phyloP scores from a whole-genome alignment of 2,797 vertebrate genomes.

The Hapalemur alaotrensis region DNA sequence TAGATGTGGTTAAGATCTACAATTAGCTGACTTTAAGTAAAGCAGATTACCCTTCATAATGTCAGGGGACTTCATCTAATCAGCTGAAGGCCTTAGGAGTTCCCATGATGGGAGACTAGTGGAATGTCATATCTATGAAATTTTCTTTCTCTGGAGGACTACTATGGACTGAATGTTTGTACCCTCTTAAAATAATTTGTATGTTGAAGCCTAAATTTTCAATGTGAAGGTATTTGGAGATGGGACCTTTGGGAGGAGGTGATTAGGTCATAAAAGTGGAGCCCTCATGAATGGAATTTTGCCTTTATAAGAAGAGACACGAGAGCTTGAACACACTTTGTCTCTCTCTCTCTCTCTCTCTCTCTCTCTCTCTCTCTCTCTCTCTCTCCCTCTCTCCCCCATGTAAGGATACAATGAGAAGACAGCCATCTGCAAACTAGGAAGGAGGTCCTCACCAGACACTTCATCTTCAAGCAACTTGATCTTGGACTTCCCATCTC shows the following conservation, averaged over 20 bases:
- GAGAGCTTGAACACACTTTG: accelerated
- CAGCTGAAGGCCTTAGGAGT: background rate
- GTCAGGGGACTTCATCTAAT: background rate
- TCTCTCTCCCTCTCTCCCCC: background rate
- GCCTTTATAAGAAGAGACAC: background rate
- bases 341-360: background rate
- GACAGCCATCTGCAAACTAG: background rate
- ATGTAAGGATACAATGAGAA: background rate
- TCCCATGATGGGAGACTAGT: background rate
- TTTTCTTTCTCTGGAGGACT: background rate
- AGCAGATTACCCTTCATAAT: background rate
- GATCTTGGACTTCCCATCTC: background rate
- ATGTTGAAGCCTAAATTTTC: background rate
- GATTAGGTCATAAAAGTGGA: background rate
- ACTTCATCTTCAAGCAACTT: background rate
- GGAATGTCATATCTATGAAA: background rate
- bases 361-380: background rate
- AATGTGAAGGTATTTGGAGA: background rate
- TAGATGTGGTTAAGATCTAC: background rate
- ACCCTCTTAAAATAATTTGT: background rate
- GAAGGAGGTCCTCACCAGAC: background rate
- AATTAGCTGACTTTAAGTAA: background rate
- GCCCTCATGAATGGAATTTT: background rate
- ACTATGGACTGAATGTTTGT: background rate
- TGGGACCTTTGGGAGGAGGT: background rate